Conservation (phyloP, 2,797 vertebrate genomes). For the Acomys russatus region DNA sequence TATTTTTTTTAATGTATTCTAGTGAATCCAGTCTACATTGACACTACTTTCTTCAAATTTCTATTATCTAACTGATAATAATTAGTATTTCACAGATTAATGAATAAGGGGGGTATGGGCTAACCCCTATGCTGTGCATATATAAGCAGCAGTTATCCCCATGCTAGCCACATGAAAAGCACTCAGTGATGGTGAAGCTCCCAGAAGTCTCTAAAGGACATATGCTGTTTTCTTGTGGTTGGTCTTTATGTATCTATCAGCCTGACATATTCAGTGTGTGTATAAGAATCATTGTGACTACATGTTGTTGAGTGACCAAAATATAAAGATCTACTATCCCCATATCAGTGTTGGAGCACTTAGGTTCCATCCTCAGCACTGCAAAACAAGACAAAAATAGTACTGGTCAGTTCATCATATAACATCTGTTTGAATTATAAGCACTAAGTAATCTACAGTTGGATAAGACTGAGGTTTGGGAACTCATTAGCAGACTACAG, state of each 20-base stretch:
- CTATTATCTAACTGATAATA: conserved; percentile 29
- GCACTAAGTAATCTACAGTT: conserved; percentile 27
- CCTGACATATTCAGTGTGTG: background rate
- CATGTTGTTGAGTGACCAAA: background rate
- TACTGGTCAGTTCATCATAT: background rate
- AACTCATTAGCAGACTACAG: background rate
- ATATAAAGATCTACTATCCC: background rate
- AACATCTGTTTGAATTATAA: conserved; percentile 55
- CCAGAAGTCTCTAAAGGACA: conserved; percentile 12
- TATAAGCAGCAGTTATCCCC: background rate
- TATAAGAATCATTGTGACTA: background rate
- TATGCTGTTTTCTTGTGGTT: conserved; percentile 18
- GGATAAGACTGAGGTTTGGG: background rate
- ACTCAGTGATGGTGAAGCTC: conserved; percentile 33
- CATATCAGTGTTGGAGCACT: background rate
- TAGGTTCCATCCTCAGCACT: background rate
- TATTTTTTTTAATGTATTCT: conserved; percentile 11
- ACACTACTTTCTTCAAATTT: conserved; percentile 54
- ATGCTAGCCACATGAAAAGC: background rate
- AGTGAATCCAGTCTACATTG: conserved; percentile 4
- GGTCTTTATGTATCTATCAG: conserved; percentile 3
- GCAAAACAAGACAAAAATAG: conserved; percentile 41
- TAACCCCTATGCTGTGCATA: background rate
- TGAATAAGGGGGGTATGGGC: background rate
- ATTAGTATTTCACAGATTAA: conserved; percentile 17